A percentile compares a stretch with the other conserved stretches of the same genome.
Conservation (phyloP, 2,888 invertebrate genomes). For the Spisula solida region DNA sequence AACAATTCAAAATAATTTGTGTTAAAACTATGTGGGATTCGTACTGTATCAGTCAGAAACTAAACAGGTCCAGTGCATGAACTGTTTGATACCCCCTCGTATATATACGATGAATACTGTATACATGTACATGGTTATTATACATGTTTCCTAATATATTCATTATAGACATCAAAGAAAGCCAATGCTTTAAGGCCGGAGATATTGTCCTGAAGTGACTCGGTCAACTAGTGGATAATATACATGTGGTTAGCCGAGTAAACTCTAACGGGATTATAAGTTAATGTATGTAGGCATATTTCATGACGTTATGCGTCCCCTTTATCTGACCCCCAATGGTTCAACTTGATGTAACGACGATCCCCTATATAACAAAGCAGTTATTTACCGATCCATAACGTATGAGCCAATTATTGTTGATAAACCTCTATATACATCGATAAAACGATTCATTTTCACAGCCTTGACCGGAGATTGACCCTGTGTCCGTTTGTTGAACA, state of each 20-base stretch:
- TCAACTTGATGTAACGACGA: not conserved
- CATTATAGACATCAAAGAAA: no score
- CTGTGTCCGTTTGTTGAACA: not conserved
- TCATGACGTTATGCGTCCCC: not conserved
- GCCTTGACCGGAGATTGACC: conserved; percentile 10
- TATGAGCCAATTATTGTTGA: not conserved
- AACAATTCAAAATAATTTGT: no score
- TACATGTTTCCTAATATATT: no score
- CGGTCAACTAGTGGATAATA: not conserved
- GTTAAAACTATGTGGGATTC: no score
- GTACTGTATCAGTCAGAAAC: no score
- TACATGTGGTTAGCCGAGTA: not conserved
- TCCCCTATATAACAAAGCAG: not conserved
- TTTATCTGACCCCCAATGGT: not conserved
- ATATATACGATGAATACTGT: no score
- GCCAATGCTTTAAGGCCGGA: no score
- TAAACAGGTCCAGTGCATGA: no score
- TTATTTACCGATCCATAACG: not conserved
- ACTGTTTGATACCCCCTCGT: no score
- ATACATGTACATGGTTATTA: no score
- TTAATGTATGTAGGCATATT: no score
- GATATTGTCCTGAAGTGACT: not conserved
- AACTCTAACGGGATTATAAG: not conserved
- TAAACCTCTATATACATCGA: not conserved
- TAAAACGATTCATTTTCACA: conserved; percentile 14